Conservation (phyloP, 2,797 vertebrate genomes). For the Atherinosoma microstoma region DNA sequence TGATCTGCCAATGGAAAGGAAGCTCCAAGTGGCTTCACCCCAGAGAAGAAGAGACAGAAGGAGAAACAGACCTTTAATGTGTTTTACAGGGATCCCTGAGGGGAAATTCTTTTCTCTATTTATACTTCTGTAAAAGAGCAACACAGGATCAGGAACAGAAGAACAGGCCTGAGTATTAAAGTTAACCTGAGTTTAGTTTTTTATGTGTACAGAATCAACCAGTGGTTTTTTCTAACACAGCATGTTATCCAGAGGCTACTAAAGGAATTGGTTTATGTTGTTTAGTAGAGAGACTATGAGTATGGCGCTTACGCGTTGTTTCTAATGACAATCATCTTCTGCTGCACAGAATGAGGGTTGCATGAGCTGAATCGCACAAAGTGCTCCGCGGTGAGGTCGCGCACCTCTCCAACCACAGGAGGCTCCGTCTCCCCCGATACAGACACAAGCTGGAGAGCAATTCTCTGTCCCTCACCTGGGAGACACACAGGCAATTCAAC, state of each 20-base stretch:
- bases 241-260: background rate
- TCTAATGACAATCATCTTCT: constrained; percentile 86
- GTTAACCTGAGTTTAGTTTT: background rate
- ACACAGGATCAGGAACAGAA: background rate
- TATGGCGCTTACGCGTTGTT: constrained; percentile 87
- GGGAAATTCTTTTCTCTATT: background rate
- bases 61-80: background rate
- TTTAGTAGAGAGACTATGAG: background rate
- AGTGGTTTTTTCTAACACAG: background rate
- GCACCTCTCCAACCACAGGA: constrained; percentile 77
- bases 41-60: constrained; percentile 3
- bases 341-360: constrained; percentile 79
- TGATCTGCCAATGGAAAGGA: constrained; percentile 91
- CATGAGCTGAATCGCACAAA: constrained; percentile 85
- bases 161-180: background rate
- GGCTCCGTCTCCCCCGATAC: constrained; percentile 82
- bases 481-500: constrained; percentile 9
- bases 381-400: constrained; percentile 85
- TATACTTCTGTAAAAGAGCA: background rate
- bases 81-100: constrained; percentile 6
- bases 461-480: constrained; percentile 87
- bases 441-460: constrained; percentile 86
- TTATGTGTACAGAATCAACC: no score
- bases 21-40: constrained; percentile 87
- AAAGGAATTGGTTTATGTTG: background rate